Percentiles rank a stretch among this genome's conserved stretches.
phyloP scores from a whole-genome alignment of 2,888 invertebrate species.

The Aspidiotus rigidus region DNA sequence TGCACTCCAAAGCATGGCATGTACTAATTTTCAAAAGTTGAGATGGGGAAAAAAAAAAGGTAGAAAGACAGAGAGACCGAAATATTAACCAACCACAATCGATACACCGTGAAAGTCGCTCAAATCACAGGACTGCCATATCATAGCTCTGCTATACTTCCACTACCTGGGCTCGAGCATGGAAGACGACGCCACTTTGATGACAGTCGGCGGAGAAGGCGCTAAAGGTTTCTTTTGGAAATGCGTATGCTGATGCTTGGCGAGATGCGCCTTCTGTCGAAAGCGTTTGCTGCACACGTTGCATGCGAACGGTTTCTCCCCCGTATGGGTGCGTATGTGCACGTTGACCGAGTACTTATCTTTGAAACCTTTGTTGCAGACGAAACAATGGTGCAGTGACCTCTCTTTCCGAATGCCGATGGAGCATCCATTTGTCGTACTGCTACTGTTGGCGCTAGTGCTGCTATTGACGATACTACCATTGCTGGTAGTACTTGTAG shows the following conservation, averaged over 20 bases:
- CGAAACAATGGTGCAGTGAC: conserved; percentile 81
- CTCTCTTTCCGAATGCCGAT: conserved; percentile 55
- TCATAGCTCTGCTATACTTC: no score
- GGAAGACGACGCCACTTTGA: conserved; percentile 25
- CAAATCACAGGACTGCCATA: no score
- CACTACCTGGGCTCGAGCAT: conserved; percentile 21
- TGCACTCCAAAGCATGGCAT: no score
- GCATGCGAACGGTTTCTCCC: conserved; percentile 94
- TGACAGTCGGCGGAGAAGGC: conserved; percentile 24
- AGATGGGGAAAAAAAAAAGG: no score
- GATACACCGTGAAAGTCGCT: no score
- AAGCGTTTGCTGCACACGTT: conserved; percentile 87
- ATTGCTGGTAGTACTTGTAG: conserved; percentile 33
- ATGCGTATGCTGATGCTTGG: conserved; percentile 87
- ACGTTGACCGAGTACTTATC: conserved; percentile 97
- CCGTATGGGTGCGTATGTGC: conserved; percentile 94
- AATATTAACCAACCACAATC: no score
- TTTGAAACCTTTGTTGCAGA: conserved; percentile 88
- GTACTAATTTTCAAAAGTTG: no score
- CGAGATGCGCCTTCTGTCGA: conserved; percentile 82
- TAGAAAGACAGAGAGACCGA: no score
- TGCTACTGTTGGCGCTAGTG: conserved; percentile 38
- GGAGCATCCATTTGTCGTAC: conserved; percentile 11
- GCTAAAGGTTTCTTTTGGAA: conserved; percentile 43
- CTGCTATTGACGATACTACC: conserved; percentile 34